Conservation (phyloP, 2,888 invertebrate genomes). For the Plemyria rubiginata region DNA sequence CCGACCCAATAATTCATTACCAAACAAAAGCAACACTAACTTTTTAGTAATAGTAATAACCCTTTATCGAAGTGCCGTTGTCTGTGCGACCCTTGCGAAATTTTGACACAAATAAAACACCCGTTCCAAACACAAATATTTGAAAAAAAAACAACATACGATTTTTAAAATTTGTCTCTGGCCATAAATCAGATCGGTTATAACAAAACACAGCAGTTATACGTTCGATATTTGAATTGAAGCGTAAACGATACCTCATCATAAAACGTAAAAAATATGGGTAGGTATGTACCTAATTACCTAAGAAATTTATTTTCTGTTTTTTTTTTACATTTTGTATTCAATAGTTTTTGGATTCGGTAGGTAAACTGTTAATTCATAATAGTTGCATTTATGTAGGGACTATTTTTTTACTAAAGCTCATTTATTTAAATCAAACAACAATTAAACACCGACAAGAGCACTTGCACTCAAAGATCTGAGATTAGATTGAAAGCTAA, state of each 20-base stretch:
- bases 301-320: not conserved
- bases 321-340: no score
- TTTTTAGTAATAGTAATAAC: conserved; percentile 81
- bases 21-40: conserved; percentile 78
- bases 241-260: conserved; percentile 64
- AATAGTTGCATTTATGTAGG: not conserved
- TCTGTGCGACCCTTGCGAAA: conserved; percentile 79
- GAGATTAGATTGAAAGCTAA: conserved; percentile 70
- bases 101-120: conserved; percentile 83
- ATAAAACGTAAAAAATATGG: conserved; percentile 4
- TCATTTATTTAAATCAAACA: conserved; percentile 26
- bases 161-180: conserved; percentile 76
- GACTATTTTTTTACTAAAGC: no score
- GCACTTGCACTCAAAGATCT: conserved; percentile 50
- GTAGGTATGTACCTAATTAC: no score
- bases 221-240: conserved; percentile 73
- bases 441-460: conserved; percentile 48
- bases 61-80: conserved; percentile 72
- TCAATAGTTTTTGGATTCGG: no score
- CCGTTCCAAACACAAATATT: conserved; percentile 82
- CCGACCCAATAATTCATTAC: conserved; percentile 84
- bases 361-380: not conserved
- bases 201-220: conserved; percentile 71
- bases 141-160: conserved; percentile 65
- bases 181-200: conserved; percentile 79